A percentile compares a stretch with the other conserved stretches of the same genome.
These are phyloP conservation scores for Recurvirostra avosetta DNA, from an alignment of 2,113 vertebrate genomes.

Conservation along the genomic window DNA sequence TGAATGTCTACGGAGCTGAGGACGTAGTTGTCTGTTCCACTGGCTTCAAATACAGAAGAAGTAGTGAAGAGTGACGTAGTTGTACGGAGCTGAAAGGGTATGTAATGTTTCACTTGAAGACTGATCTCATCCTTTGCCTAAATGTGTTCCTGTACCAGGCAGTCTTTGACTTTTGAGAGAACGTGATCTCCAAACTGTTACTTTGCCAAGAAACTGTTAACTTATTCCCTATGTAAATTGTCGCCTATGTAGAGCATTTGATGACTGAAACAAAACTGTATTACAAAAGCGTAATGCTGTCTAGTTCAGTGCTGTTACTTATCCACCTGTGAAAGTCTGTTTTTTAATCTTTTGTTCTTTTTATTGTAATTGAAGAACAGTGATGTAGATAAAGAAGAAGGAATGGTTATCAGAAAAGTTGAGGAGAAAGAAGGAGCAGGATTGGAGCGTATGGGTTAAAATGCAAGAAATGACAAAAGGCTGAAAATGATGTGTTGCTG, in stretches of 20 bases:
- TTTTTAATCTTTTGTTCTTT: background rate
- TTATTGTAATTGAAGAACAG: background rate
- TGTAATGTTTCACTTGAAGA: background rate
- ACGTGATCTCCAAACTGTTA: background rate
- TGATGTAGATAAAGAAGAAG: background rate
- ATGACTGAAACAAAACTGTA: background rate
- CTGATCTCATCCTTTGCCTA: background rate
- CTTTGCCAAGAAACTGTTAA: background rate
- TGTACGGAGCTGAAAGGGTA: slow-evolving; percentile 14
- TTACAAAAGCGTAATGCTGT: background rate
- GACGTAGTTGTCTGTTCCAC: background rate
- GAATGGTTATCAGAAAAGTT: background rate
- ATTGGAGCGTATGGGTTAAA: background rate
- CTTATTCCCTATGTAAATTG: background rate
- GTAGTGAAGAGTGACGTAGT: background rate
- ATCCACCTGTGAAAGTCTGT: background rate
- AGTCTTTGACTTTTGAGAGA: background rate
- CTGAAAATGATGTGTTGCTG: background rate
- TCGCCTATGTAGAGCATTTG: background rate
- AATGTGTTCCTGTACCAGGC: background rate
- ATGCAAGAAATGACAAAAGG: background rate
- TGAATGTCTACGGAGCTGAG: background rate
- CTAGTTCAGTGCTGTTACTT: background rate
- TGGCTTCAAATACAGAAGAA: background rate
- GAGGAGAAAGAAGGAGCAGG: background rate